Evolutionary conservation across 2,113 vertebrate species (phyloP).

Genomic region (Tamias sibiricus): DNA sequence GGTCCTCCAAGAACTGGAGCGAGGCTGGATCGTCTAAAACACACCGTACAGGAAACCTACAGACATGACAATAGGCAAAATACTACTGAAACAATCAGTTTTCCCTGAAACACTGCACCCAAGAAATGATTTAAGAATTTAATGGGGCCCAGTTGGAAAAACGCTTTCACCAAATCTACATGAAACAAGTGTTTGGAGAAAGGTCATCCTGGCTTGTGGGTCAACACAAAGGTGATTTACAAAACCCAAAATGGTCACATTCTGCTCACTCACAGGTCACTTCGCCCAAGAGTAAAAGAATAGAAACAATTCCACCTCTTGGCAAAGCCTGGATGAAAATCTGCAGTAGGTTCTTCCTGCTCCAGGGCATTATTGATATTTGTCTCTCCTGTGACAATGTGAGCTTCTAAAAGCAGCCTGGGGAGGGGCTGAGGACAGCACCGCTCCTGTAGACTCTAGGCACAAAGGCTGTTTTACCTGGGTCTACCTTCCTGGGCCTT

Average conservation of each 20-base stretch:
- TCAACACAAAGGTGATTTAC: not conserved
- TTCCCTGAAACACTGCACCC: not conserved
- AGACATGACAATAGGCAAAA: not conserved
- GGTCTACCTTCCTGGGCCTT: not conserved
- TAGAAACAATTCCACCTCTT: no score
- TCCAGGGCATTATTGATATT: rapidly evolving
- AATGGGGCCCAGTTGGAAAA: rapidly evolving
- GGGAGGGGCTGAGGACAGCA: not conserved
- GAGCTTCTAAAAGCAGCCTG: not conserved
- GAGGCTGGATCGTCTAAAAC: not conserved
- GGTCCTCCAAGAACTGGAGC: not conserved
- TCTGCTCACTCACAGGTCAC: not conserved
- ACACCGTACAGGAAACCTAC: not conserved
- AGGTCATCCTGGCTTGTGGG: rapidly evolving
- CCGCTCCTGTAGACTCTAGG: not conserved
- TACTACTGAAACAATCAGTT: not conserved
- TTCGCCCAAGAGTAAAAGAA: not conserved
- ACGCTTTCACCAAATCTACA: rapidly evolving
- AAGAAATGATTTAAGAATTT: not conserved
- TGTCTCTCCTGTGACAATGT: not conserved
- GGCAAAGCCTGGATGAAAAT: not conserved
- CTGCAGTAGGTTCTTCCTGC: rapidly evolving
- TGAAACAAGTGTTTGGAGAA: not conserved
- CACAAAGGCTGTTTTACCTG: not conserved
- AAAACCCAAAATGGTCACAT: not conserved